These are phyloP conservation scores for Dufourea novaeangliae DNA, from an alignment of 1,140 invertebrate genomes.

Conservation along the genomic window DNA sequence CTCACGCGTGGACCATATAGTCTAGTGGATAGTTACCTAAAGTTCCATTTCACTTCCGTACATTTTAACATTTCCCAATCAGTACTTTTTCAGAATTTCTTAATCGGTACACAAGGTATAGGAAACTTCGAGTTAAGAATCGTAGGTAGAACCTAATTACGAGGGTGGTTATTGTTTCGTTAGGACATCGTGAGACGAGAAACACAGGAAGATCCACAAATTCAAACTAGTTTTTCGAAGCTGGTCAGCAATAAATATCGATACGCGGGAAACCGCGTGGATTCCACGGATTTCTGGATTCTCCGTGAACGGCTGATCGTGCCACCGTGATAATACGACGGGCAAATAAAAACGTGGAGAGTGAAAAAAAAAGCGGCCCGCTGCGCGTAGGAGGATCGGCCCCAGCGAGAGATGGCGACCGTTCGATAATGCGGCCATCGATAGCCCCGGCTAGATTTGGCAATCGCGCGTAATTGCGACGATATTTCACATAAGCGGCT, in stretches of 20 bases:
- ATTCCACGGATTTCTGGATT: conserved; percentile 37
- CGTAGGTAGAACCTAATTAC: too few relatives aligned
- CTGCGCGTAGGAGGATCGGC: conserved; percentile 47
- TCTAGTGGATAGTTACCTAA: too few relatives aligned
- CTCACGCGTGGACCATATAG: too few relatives aligned
- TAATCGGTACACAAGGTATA: too few relatives aligned
- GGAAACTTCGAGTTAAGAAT: too few relatives aligned
- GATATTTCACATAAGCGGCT: conserved; percentile 74
- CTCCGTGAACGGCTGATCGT: conserved; percentile 36
- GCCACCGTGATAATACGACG: conserved; percentile 53
- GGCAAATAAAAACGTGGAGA: conserved; percentile 60
- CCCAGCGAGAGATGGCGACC: conserved; percentile 45
- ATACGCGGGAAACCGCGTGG: neutral
- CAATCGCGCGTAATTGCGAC: conserved; percentile 72
- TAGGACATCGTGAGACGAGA: too few relatives aligned
- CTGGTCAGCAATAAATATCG: neutral
- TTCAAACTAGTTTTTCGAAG: neutral
- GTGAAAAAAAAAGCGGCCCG: conserved; percentile 5
- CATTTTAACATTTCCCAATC: too few relatives aligned
- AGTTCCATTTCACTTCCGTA: too few relatives aligned
- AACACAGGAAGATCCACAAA: too few relatives aligned
- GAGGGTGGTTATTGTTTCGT: too few relatives aligned
- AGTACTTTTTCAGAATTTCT: too few relatives aligned
- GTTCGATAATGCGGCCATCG: conserved; percentile 69
- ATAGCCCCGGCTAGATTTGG: conserved; percentile 70